These are phyloP conservation scores for Ptychoptera contaminata DNA, from an alignment of 2,888 invertebrate species.

Conservation along the genomic window DNA sequence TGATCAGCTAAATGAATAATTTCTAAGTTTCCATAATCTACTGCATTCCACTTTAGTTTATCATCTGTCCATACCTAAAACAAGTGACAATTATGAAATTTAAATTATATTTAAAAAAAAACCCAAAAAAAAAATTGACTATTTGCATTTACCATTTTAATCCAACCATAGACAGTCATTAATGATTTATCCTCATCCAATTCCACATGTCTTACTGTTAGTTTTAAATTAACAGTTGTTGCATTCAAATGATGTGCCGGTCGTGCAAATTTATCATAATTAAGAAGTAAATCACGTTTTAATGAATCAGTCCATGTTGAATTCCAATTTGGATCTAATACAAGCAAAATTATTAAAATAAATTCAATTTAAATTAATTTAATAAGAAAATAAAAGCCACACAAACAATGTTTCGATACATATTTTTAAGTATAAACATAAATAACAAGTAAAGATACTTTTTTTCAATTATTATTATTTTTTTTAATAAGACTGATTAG, in stretches of 20 bases:
- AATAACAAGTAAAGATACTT: background rate
- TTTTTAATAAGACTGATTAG: background rate
- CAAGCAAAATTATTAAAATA: too few species aligned
- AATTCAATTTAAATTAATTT: too few species aligned
- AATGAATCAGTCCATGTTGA: conserved; percentile 38
- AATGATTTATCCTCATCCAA: conserved; percentile 46
- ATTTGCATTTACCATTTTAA: conserved; percentile 38
- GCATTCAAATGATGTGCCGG: conserved; percentile 20
- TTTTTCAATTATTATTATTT: background rate
- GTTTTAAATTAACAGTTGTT: conserved; percentile 26
- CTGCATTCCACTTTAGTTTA: conserved; percentile 54
- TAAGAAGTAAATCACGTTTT: conserved; percentile 38
- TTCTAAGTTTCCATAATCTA: conserved; percentile 46
- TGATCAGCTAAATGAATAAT: conserved; percentile 45
- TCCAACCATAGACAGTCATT: conserved; percentile 41
- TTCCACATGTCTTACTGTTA: conserved; percentile 47
- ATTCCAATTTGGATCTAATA: conserved; percentile 33
- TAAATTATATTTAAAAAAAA: background rate
- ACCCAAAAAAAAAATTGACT: background rate
- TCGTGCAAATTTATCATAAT: conserved; percentile 26
- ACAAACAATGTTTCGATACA: too few species aligned
- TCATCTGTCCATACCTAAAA: conserved; percentile 58
- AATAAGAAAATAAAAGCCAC: too few species aligned
- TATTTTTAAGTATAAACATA: too few species aligned
- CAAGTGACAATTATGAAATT: background rate